Evolutionary conservation across 2,113 vertebrate species (phyloP), one percentile per base, ranked within the genome.

Genomic region (Beaufortia kweichowensis): DNA sequence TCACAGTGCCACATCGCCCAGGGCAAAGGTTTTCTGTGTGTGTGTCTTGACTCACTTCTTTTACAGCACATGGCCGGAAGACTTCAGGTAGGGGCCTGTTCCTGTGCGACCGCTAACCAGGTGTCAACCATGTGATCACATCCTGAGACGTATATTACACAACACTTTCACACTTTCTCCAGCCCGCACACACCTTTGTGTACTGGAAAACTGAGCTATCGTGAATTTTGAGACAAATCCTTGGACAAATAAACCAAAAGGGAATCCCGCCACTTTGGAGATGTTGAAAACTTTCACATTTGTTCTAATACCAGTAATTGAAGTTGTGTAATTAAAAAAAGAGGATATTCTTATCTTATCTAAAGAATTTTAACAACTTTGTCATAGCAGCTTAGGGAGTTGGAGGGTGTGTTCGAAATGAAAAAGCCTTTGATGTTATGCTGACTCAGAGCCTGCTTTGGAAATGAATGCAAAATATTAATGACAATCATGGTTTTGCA

Each of bases 11-110:
- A 56, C 67, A 69, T 35, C 4, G 48, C 48, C 67, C 28, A 28
- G 67, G 67, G 67, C 67, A 69, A 69, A 69, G 48, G 67, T 69
- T 55, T 69, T 55, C 11, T 12, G 41, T 29, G 23, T 4, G 26
- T 4, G 39, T 4, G 23, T 24, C 23, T 50, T 48, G 41, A 75
- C 73, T 64, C 46, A 75, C 21, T 24, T 80, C 28, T 50, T 73
- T n/a, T 56, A 61, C 64, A 76, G 21, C 11, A 15, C 43, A 24
- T 28, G 11, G n/a, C 6, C 39, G 21, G 62, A 71, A 41, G 61
- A 57, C 41, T 81, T 81, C 64, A 78, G 63, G 56, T 56, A 67
- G 53, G 31, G 64, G 61, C 67, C 68, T 66, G 75, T 66, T 77
- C 35, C 61, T 35, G 19, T 39, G 64, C 10, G 6, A 56, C 35